A percentile compares a stretch with the other conserved stretches of the same genome.
phyloP scores from a whole-genome alignment of 2,113 vertebrate genomes.

The Ammodytes marinus region DNA sequence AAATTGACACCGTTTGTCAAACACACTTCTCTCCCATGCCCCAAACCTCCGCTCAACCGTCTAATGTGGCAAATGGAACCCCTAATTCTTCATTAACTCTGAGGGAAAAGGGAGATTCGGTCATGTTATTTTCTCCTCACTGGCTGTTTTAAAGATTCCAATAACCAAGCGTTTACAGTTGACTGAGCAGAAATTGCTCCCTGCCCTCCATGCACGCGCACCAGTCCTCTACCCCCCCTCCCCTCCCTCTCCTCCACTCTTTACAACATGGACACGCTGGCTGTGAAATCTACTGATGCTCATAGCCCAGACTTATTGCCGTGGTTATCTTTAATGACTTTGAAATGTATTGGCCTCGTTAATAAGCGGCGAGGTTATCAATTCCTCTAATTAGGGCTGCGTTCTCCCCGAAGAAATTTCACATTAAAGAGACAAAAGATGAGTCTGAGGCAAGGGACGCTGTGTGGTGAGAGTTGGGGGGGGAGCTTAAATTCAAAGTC shows the following conservation, averaged over 20 bases:
- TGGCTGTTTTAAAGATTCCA: constrained; percentile 96
- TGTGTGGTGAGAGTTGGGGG: constrained; percentile 67
- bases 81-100: constrained; percentile 98
- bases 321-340: constrained; percentile 99
- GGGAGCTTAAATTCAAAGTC: constrained; percentile 72
- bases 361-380: constrained; percentile 97
- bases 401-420: constrained; percentile 95
- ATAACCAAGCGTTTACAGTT: constrained; percentile 95
- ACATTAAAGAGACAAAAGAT: constrained; percentile 92
- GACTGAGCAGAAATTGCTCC: constrained; percentile 93
- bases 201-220: constrained; percentile 52
- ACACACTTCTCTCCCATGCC: constrained; percentile 84
- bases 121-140: constrained; percentile 94
- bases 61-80: constrained; percentile 96
- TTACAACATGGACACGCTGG: constrained; percentile 82
- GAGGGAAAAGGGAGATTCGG: constrained; percentile 90
- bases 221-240: constrained; percentile 9
- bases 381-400: constrained; percentile 97
- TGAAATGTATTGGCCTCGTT: constrained; percentile 98
- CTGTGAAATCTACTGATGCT: constrained; percentile 93
- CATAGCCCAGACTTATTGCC: constrained; percentile 96
- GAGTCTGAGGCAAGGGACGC: constrained; percentile 83
- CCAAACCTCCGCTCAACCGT: constrained; percentile 91
- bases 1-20: constrained; percentile 93
- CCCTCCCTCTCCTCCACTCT: constrained; percentile 52